Percentiles rank a stretch among this genome's conserved stretches.
These are phyloP conservation scores for Hydra vulgaris DNA, from an alignment of 30 jellyfish, hydroid and myxozoan genomes.

Conservation along the genomic window DNA sequence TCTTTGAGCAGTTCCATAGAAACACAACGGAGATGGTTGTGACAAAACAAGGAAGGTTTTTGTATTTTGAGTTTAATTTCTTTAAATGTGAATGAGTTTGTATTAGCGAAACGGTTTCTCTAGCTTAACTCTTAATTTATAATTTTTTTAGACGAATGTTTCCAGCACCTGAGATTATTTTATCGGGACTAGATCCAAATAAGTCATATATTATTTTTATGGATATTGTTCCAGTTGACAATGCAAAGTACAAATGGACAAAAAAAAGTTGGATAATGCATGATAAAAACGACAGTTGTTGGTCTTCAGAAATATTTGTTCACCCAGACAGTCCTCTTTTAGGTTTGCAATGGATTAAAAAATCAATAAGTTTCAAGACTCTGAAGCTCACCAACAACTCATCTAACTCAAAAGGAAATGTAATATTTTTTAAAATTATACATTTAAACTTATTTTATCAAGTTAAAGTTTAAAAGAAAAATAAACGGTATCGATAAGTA, in stretches of 20 bases:
- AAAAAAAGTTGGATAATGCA: constrained; percentile 83
- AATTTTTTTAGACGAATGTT: constrained; percentile 70
- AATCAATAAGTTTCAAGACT: constrained; percentile 65
- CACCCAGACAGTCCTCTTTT: constrained; percentile 95
- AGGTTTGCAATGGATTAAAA: constrained; percentile 93
- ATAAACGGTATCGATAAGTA: too few relatives aligned
- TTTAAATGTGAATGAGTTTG: background rate
- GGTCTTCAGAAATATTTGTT: constrained; percentile 61
- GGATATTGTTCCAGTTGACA: constrained; percentile 82
- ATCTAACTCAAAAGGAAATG: constrained; percentile 81
- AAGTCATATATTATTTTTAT: constrained; percentile 58
- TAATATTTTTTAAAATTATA: constrained; percentile 17
- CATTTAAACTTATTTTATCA: too few relatives aligned
- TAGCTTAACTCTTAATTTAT: background rate
- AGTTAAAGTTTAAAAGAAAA: too few relatives aligned
- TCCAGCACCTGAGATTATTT: constrained; percentile 74
- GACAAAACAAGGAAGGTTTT: constrained; percentile 93
- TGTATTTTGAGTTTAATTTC: background rate
- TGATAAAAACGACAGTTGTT: constrained; percentile 74
- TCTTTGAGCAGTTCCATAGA: constrained; percentile 40
- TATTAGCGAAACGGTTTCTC: background rate
- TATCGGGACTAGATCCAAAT: constrained; percentile 73
- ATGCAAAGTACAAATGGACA: constrained; percentile 72
- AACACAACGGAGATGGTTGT: constrained; percentile 89
- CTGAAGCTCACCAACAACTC: constrained; percentile 82